Conservation (phyloP, 1,140 invertebrate genomes). For the Acyrthosiphon pisum region DNA sequence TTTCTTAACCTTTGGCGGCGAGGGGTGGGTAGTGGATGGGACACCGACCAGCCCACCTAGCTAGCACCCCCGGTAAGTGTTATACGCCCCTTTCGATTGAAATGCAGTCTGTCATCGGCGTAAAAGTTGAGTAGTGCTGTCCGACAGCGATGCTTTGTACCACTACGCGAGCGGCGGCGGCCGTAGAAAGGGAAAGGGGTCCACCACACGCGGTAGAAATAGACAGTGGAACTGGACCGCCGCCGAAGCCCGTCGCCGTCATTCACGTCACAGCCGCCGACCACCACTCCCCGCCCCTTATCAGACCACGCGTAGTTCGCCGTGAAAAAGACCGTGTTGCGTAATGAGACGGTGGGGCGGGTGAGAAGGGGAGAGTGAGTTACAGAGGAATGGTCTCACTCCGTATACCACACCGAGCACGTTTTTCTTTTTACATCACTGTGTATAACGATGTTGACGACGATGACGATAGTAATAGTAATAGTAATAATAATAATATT, state of each 20-base stretch:
- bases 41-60: too few species aligned
- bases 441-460: neutral
- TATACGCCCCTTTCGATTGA: neutral
- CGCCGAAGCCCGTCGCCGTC: neutral
- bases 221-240: slow-evolving; percentile 38
- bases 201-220: slow-evolving; percentile 3
- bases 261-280: neutral
- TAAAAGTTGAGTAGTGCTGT: slow-evolving; percentile 48
- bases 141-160: slow-evolving; percentile 2
- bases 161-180: neutral
- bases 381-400: neutral
- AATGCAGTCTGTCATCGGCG: neutral
- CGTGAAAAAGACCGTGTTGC: slow-evolving; percentile 20
- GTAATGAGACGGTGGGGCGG: neutral
- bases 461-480: neutral
- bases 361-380: too few species aligned
- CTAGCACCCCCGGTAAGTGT: neutral
- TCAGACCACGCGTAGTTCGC: neutral
- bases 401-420: neutral
- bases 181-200: slow-evolving; percentile 53
- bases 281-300: neutral
- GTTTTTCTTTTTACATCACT: neutral
- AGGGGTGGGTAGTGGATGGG: neutral
- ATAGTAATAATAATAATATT: slow-evolving; percentile 8
- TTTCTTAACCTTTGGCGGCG: too few species aligned